phyloP scores from a whole-genome alignment of 2,888 invertebrate genomes.

The Tachina fera region DNA sequence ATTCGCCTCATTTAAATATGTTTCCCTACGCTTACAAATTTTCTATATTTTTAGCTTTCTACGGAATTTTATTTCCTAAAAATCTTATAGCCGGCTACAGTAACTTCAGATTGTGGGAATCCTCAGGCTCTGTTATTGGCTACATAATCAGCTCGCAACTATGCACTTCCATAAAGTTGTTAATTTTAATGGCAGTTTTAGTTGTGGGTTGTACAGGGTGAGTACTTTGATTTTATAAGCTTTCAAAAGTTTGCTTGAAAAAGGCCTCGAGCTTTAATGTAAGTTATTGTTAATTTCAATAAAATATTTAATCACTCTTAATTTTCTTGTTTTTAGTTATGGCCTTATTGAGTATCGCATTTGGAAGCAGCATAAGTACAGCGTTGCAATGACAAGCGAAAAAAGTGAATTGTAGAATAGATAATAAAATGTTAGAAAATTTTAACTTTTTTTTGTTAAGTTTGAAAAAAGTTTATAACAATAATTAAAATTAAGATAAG shows the following conservation, averaged over 20 bases:
- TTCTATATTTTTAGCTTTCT: slow-evolving; percentile 85
- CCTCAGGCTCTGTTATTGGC: slow-evolving; percentile 93
- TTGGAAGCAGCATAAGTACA: slow-evolving; percentile 76
- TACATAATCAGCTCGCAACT: slow-evolving; percentile 91
- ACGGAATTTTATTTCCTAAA: slow-evolving; percentile 92
- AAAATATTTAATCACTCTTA: neutral
- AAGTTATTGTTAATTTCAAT: neutral
- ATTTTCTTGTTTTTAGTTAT: slow-evolving; percentile 76
- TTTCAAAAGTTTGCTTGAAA: too few species aligned
- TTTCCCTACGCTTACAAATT: neutral
- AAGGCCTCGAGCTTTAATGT: too few species aligned
- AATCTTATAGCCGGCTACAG: slow-evolving; percentile 95
- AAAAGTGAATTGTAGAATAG: slow-evolving; percentile 56
- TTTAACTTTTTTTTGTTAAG: neutral
- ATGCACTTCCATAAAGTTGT: slow-evolving; percentile 89
- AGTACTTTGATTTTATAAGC: slow-evolving; percentile 51
- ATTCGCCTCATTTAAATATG: too few species aligned
- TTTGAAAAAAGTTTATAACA: too few species aligned
- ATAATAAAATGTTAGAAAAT: neutral
- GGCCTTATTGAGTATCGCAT: slow-evolving; percentile 79
- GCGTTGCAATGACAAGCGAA: slow-evolving; percentile 76
- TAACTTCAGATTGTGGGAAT: slow-evolving; percentile 96
- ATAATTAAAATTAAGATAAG: too few species aligned
- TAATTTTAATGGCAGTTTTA: slow-evolving; percentile 87
- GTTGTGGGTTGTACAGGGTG: slow-evolving; percentile 90